Evolutionary conservation across 1,140 invertebrate species (phyloP), one percentile per base, ranked within the genome.

Genomic region (Philaenus spumarius): DNA sequence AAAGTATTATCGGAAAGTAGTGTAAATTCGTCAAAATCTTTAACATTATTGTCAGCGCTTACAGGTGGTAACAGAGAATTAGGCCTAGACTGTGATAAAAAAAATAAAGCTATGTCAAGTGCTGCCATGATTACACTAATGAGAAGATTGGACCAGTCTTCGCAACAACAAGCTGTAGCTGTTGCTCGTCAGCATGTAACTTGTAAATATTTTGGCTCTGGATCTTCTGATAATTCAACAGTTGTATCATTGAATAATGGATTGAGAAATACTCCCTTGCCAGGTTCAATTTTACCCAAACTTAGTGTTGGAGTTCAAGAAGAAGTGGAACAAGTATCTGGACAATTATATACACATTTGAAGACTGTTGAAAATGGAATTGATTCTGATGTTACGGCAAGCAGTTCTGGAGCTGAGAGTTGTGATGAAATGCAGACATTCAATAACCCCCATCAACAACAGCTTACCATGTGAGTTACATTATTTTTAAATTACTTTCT

Each of bases 341-440:
- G 87, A 34, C 78, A 83, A 17, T 73, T 93, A 40, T 73, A 81
- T 9, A 82, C 80, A 1, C 86, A 89, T 70, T 69, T 92, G 55
- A 76, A 80, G 24, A 74, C 87, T 55, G 78, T 91, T 43, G 83
- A 91, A 66, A 74, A 78, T 46, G 81, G 82, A 64, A 74, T 93
- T 45, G 93, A 96, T 74, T 94, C 92, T 15, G 93, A 97, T 77
- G 92, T 89, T 14, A 97, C 94, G 14, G 90, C 86, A 15, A 93
- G 90, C 51, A 95, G 91, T 68, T 95, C 93, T 34, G 93, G 92
- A 39, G 91, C 90, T 26, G 93, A 96, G 72, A 95, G 90, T 66
- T 90, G 89, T 75, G 93, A 96, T 76, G 93, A 97, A 73, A 81
- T 86, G 72, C 84, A 90, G 56, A 74, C 77, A 58, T 90, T 86